Percentiles rank a stretch among this genome's conserved stretches.
Conservation (phyloP, 2,888 invertebrate species). For the Drosophila basisetae region DNA sequence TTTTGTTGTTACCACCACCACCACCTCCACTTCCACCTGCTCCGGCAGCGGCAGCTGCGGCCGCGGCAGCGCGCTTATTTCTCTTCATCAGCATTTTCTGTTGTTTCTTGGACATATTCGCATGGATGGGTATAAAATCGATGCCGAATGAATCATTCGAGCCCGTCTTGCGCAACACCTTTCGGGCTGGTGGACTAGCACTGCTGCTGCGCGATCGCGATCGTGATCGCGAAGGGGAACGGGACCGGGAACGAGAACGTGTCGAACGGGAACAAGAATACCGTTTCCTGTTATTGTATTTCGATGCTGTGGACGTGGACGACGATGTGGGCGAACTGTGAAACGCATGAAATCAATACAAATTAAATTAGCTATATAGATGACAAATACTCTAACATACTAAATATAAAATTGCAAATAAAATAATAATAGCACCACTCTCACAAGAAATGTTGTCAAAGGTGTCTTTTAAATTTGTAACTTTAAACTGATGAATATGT, state of each 20-base stretch:
- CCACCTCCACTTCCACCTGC: slow-evolving; percentile 26
- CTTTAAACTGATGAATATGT: not conserved
- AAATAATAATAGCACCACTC: not conserved
- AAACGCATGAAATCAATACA: slow-evolving; percentile 10
- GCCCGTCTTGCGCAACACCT: slow-evolving; percentile 64
- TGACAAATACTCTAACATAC: not conserved
- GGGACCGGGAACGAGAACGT: slow-evolving; percentile 70
- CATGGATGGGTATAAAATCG: slow-evolving; percentile 81
- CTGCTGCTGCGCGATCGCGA: slow-evolving; percentile 83
- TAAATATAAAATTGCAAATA: not conserved
- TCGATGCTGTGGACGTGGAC: slow-evolving; percentile 64
- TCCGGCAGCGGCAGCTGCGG: slow-evolving; percentile 32
- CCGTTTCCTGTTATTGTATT: slow-evolving; percentile 74
- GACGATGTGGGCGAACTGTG: slow-evolving; percentile 78
- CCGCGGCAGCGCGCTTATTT: slow-evolving; percentile 74
- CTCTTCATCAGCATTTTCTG: slow-evolving; percentile 85
- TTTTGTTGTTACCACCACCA: slow-evolving; percentile 82
- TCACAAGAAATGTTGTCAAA: not conserved
- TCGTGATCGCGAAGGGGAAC: slow-evolving; percentile 85
- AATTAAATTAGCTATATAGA: not conserved
- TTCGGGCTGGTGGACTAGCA: slow-evolving; percentile 62
- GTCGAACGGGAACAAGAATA: slow-evolving; percentile 66
- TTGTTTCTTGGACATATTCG: slow-evolving; percentile 79
- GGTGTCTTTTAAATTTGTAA: not conserved
- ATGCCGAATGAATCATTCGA: slow-evolving; percentile 85